Evolutionary conservation across 35 echinoderm and acorn worm genomes (phyloP), one percentile per base, ranked within the genome.

Genomic region (Stichopus chloronotus): DNA sequence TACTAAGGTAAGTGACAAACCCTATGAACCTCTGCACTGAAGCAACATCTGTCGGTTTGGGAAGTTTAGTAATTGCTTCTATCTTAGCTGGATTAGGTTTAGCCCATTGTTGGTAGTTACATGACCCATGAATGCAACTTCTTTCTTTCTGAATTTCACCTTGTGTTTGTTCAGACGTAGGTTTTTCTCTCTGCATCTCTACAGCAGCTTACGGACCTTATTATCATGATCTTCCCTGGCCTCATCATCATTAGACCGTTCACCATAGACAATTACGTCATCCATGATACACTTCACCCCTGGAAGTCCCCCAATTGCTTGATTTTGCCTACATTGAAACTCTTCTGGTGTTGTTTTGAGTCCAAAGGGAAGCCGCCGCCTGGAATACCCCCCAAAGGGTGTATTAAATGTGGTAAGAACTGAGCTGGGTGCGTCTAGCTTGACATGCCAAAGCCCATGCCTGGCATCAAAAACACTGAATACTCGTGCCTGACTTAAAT

Each of bases 301-400:
- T 23, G 3, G 6, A 16, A 88, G 52, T 12, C 92, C 69, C 79
- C 69, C 68, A 4, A 90, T 24, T 22, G 90, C 90, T 56, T 93
- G 57, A 59, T 83, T n/a, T 57, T 93, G 94, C 88, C 71, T 55
- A 7, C 94, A 9, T 54, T 95, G 91, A 55, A 95, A 97, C 61
- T 95, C 90, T 78, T 97, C 96, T 55, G 94, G 94, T 2, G 88
- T 79, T 16, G 77, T 94, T 8, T 11, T 79, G 52, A 97, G 19
- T 23, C 94, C 88, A 68, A 95, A 97, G 22, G 92, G 96, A 69
- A 97, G 92, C 12, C 96, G 8, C 59, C 91, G 17, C 96, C 94
- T 93, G 25, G 78, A 58, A 54, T 91, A 97, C 25, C 92, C 68
- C 10, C 94, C 92, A 86, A 14, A 14, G 22, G 96, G 94, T 10